Evolutionary conservation across 2,113 vertebrate genomes (phyloP).

Genomic region (Phylloscopus trochilus): DNA sequence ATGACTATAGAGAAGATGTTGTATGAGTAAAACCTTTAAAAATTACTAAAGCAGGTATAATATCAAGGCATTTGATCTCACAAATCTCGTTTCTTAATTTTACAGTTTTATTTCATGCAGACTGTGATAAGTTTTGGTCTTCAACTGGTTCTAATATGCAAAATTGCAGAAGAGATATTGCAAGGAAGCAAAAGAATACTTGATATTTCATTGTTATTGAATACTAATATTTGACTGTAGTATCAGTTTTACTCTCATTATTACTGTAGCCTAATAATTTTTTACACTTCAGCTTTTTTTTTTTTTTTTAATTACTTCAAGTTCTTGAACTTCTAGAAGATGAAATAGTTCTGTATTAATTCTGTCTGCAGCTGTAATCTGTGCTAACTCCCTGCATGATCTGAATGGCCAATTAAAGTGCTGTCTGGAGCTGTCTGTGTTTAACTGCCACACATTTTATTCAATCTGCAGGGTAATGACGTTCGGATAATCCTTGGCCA

Average conservation of each 20-base stretch:
- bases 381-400: neutral
- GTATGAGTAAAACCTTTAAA: neutral
- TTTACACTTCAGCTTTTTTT: neutral
- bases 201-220: neutral
- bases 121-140: neutral
- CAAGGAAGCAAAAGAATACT: neutral
- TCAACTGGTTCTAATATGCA: neutral
- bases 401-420: neutral
- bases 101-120: neutral
- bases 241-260: neutral
- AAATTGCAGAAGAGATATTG: neutral
- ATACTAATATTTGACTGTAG: neutral
- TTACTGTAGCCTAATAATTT: neutral
- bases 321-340: neutral
- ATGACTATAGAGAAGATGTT: neutral
- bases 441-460: neutral
- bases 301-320: neutral
- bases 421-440: neutral
- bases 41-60: neutral
- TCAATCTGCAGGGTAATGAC: slow-evolving; percentile 86
- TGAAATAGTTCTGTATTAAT: neutral
- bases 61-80: neutral
- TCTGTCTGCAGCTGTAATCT: neutral
- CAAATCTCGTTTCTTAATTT: neutral
- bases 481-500: slow-evolving; percentile 98